Evolutionary conservation across 2,113 vertebrate genomes (phyloP).

Genomic region (Alouatta palliata): DNA sequence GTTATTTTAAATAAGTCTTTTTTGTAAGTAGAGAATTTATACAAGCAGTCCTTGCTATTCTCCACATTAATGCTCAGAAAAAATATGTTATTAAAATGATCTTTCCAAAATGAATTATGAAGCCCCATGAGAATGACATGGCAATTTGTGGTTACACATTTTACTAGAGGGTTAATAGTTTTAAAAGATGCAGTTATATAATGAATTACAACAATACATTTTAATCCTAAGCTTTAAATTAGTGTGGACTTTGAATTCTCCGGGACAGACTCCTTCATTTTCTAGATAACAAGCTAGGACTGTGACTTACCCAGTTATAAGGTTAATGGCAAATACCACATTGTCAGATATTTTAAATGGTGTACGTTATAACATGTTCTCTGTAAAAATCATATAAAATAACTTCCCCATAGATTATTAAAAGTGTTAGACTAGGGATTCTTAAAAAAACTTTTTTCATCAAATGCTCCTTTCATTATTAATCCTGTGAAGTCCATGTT

Average conservation of each 20-base stretch:
- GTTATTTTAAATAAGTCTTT: conserved; percentile 23
- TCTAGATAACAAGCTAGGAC: background rate
- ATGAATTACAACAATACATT: background rate
- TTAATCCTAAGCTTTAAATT: conserved; percentile 37
- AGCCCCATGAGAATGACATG: background rate
- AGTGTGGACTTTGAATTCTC: background rate
- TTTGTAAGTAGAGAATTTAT: conserved; percentile 9
- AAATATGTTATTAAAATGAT: background rate
- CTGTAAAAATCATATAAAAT: background rate
- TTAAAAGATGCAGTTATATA: background rate
- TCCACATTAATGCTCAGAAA: background rate
- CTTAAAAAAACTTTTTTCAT: background rate
- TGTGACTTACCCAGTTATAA: background rate
- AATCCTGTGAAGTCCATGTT: background rate
- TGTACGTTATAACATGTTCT: background rate
- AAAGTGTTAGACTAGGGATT: background rate
- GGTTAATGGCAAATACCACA: background rate
- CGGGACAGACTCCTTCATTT: background rate
- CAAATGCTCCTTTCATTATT: background rate
- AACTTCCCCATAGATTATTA: background rate
- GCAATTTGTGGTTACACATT: background rate
- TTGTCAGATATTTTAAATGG: background rate
- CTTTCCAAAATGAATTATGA: conserved; percentile 26
- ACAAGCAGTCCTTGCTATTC: background rate
- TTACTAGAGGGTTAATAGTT: background rate